Conservation (phyloP, 2,797 vertebrate genomes). For the Hybognathus amarus region DNA sequence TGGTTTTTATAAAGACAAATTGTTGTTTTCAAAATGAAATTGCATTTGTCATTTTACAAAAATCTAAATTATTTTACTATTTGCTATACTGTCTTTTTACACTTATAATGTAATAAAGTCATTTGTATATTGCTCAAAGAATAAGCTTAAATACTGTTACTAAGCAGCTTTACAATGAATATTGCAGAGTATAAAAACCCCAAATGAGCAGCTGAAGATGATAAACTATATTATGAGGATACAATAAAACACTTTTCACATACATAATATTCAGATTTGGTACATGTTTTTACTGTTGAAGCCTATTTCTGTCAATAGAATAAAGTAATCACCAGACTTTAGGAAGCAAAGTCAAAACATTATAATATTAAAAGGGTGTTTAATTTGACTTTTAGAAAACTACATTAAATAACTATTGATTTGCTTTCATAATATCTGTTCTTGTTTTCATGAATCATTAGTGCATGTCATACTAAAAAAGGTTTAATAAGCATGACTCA, state of each 20-base stretch:
- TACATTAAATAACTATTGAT: background rate
- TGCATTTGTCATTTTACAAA: too few relatives aligned
- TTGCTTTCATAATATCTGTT: background rate
- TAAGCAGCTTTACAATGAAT: background rate
- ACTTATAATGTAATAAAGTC: background rate
- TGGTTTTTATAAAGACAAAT: background rate
- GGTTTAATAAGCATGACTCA: background rate
- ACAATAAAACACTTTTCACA: background rate
- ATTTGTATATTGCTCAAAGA: background rate
- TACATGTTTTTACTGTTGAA: background rate
- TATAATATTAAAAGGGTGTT: too few relatives aligned
- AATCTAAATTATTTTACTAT: too few relatives aligned
- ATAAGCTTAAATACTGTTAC: background rate
- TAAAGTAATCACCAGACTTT: background rate
- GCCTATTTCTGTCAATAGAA: background rate
- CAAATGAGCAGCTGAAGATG: background rate
- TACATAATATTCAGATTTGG: background rate
- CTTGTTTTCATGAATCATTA: background rate
- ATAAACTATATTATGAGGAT: background rate
- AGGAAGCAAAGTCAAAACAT: background rate
- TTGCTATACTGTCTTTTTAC: background rate
- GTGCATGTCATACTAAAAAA: background rate
- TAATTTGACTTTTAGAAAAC: background rate
- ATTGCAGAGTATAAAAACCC: background rate
- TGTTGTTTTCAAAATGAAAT: background rate